phyloP scores from a whole-genome alignment of 2,113 vertebrate genomes.

The Chelonoidis abingdonii region DNA sequence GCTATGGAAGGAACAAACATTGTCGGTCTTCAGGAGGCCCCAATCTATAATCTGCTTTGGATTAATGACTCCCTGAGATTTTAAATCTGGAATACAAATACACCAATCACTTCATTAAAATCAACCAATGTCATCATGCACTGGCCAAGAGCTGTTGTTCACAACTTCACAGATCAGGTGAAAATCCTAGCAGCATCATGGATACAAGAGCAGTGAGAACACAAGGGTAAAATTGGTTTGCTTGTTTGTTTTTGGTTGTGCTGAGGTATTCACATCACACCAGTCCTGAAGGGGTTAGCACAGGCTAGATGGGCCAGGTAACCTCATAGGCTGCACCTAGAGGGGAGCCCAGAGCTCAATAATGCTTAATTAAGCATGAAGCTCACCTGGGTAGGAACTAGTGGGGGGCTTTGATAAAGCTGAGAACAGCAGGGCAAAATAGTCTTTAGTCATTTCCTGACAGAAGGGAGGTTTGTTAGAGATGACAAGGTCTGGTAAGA shows the following conservation, averaged over 20 bases:
- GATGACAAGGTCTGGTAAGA: background rate
- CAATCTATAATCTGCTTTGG: background rate
- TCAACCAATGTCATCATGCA: background rate
- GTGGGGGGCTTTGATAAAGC: background rate
- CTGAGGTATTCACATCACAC: background rate
- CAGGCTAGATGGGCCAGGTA: background rate
- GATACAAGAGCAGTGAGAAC: background rate
- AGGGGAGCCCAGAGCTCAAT: no score
- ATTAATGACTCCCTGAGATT: background rate
- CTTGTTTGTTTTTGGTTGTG: background rate
- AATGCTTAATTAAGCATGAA: no score
- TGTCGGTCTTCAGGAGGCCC: background rate
- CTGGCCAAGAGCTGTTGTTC: background rate
- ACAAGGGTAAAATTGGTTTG: background rate
- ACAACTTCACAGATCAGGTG: background rate
- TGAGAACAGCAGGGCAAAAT: background rate
- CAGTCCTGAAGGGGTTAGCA: background rate
- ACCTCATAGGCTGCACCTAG: no score
- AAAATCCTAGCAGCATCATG: background rate
- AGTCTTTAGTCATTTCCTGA: background rate
- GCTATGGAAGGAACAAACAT: background rate
- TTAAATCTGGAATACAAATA: background rate
- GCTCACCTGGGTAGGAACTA: no score
- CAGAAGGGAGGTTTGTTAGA: background rate
- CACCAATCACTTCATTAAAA: background rate